Base-by-base conservation (phyloP, 2,113 vertebrate genomes). In the Dromiciops gliroides region DNA sequence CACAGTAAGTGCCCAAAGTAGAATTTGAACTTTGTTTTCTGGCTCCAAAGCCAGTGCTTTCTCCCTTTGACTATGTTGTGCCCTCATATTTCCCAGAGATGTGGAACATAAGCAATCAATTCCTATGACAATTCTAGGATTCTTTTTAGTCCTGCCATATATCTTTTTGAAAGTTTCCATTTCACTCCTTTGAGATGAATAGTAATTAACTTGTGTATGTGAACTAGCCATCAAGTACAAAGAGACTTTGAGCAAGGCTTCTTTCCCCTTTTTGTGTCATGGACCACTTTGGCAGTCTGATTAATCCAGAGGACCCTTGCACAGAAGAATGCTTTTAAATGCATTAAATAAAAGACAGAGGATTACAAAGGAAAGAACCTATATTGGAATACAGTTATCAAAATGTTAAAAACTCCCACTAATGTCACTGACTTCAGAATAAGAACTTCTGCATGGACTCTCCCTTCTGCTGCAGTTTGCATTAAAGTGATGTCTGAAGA, bases 61-160 rank as follows among this genome's bases (percentile, higher is more conserved):
- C 16, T 75, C 37, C 5, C 37, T 6, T 83, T 83, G 16, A 44
- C 16, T 44, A 44, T 83, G 37, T 83, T 83, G 67, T 22, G 44
- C 19, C 5, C 37, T 44, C n/a, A 83, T 83, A n/a, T 83, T 44
- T 44, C 83, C 51, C 31, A 93, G 94, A 94, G 92, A 95, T 94
- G 19, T 53, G 50, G 60, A 95, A 91, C n/a, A 93, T 92, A 95
- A 95, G 52, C 92, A 96, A n/a, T 67, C 83, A 31, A 83, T 26
- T 94, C 83, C 92, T 91, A 22, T 93, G 49, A 90, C 67, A 92
- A 23, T 50, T 95, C 51, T 95, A 94, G 95, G 91, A 93, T 91
- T 93, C 19, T 19, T 95, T 96, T 83, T 91, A 97, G 89, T 67
- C 53, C 48, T 93, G 75, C 48, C 31, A 3, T 89, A 25, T 90